phyloP scores from a whole-genome alignment of 2,888 invertebrate species.

The Leucoma salicis region DNA sequence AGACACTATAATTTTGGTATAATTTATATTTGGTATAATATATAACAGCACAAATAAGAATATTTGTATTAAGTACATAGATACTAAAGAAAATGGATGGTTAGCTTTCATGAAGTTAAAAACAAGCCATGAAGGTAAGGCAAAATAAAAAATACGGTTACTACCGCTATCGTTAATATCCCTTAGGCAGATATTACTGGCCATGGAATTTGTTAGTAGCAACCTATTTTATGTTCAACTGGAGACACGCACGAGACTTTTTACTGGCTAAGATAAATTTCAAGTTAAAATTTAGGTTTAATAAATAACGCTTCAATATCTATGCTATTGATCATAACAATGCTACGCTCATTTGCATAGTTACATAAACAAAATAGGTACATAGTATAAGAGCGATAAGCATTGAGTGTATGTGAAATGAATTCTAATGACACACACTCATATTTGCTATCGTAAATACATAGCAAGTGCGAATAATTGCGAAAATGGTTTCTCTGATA shows the following conservation, averaged over 20 bases:
- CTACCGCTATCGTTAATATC: constrained; percentile 38
- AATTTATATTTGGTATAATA: too few relatives aligned
- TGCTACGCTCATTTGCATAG: constrained; percentile 34
- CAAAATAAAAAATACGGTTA: constrained; percentile 39
- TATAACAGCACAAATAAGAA: too few relatives aligned
- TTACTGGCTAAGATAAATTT: constrained; percentile 26
- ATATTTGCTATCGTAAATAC: constrained; percentile 19
- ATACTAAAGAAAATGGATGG: constrained; percentile 16
- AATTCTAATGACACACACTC: constrained; percentile 50
- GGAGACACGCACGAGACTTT: constrained; percentile 20
- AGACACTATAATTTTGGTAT: too few relatives aligned
- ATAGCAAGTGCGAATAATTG: constrained; percentile 37
- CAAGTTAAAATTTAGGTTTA: constrained; percentile 14
- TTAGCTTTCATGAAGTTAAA: constrained; percentile 29
- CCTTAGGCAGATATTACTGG: constrained; percentile 32
- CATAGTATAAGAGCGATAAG: constrained; percentile 41
- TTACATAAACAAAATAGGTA: constrained; percentile 42
- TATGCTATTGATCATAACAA: constrained; percentile 30
- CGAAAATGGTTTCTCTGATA: constrained; percentile 53
- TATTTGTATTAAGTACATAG: constrained; percentile 14
- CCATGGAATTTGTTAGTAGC: constrained; percentile 34
- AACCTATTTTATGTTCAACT: constrained; percentile 31
- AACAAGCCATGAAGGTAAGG: constrained; percentile 31
- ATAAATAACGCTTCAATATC: constrained; percentile 36
- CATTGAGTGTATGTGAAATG: constrained; percentile 46